phyloP scores from a whole-genome alignment of 2,113 vertebrate genomes.

The Corapipo altera region DNA sequence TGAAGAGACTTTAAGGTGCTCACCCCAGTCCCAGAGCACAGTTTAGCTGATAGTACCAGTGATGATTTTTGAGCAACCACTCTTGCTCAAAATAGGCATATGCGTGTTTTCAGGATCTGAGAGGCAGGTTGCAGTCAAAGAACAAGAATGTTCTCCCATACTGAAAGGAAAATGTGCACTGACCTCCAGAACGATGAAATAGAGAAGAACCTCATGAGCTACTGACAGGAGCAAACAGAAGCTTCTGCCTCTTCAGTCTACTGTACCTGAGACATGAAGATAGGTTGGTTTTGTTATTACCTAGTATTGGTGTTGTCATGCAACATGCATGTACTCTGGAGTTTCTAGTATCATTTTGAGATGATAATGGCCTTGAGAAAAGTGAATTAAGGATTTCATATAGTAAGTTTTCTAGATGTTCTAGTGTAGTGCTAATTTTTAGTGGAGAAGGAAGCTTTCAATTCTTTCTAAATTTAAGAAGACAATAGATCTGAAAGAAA shows the following conservation, averaged over 20 bases:
- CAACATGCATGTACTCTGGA: neutral
- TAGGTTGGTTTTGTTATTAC: neutral
- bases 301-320: neutral
- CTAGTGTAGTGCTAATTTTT: neutral
- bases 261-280: neutral
- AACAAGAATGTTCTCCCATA: neutral
- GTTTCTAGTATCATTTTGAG: neutral
- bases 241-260: neutral
- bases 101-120: neutral
- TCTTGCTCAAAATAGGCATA: neutral
- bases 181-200: neutral
- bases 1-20: neutral
- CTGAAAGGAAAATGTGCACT: neutral
- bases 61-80: neutral
- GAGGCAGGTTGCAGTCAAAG: neutral
- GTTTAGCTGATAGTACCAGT: neutral
- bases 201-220: neutral
- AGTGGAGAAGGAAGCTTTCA: neutral
- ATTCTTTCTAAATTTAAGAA: neutral
- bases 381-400: neutral
- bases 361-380: neutral
- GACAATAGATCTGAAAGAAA: neutral
- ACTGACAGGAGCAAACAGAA: neutral
- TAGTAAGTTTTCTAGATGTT: neutral
- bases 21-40: neutral